phyloP scores from a whole-genome alignment of 1,140 invertebrate species.

The Zeugodacus cucurbitae region DNA sequence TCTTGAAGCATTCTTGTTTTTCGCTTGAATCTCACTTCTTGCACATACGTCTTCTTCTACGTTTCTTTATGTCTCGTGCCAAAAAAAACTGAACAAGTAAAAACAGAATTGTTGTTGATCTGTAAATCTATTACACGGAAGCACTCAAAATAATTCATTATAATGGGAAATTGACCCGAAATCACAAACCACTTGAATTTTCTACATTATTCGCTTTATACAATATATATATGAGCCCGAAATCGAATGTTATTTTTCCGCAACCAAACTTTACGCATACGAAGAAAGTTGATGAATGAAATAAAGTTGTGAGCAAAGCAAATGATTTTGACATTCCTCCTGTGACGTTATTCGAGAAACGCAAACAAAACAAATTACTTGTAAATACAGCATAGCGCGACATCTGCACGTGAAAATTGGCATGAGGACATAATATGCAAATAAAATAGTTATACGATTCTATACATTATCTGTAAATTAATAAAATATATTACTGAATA shows the following conservation, averaged over 20 bases:
- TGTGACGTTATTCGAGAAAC: background rate
- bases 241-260: background rate
- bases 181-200: background rate
- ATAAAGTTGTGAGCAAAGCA: background rate
- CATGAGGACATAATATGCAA: no score
- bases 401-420: background rate
- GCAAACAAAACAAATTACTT: background rate
- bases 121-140: no score
- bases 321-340: conserved; percentile 16
- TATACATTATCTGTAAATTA: no score
- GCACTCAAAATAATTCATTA: no score
- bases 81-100: background rate
- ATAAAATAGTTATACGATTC: no score
- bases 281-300: conserved; percentile 39
- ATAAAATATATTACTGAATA: no score
- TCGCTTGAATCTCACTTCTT: background rate
- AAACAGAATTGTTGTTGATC: background rate
- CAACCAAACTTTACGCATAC: conserved; percentile 20
- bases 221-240: background rate
- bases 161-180: no score
- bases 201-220: background rate
- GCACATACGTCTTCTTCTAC: background rate
- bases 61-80: background rate
- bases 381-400: background rate
- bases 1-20: background rate